Evolutionary conservation across 2,113 vertebrate genomes (phyloP).

Genomic region (Daubentonia madagascariensis): DNA sequence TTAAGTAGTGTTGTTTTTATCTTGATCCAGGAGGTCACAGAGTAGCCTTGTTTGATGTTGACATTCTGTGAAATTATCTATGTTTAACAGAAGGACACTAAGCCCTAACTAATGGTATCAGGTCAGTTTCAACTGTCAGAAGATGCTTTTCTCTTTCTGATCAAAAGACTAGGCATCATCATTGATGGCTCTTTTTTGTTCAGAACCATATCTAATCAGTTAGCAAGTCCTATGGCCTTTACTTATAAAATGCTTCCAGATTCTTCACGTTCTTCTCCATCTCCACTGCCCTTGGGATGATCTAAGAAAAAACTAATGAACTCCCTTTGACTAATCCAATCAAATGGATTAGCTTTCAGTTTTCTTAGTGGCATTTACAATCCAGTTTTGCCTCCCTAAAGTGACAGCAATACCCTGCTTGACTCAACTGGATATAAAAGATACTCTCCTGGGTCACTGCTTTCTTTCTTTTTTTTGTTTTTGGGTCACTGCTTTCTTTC

Average conservation of each 20-base stretch:
- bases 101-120: no score
- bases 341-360: neutral
- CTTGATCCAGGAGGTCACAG: neutral
- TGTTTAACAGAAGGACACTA: neutral
- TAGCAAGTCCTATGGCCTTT: neutral
- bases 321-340: neutral
- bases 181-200: neutral
- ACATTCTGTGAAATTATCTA: neutral
- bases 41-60: neutral
- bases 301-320: neutral
- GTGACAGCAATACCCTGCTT: neutral
- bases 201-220: neutral
- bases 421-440: neutral
- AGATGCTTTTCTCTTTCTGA: neutral
- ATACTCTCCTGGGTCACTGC: neutral
- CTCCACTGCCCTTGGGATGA: neutral
- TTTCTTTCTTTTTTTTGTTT: no score
- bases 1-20: neutral
- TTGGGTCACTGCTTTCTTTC: no score
- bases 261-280: neutral
- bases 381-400: neutral
- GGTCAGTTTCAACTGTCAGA: neutral
- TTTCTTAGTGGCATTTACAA: neutral
- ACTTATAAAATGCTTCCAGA: neutral
- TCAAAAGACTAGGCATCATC: neutral